A percentile compares a stretch with the other conserved stretches of the same genome.
Conservation (phyloP, 1,140 invertebrate genomes). For the Metaphire vulgaris region DNA sequence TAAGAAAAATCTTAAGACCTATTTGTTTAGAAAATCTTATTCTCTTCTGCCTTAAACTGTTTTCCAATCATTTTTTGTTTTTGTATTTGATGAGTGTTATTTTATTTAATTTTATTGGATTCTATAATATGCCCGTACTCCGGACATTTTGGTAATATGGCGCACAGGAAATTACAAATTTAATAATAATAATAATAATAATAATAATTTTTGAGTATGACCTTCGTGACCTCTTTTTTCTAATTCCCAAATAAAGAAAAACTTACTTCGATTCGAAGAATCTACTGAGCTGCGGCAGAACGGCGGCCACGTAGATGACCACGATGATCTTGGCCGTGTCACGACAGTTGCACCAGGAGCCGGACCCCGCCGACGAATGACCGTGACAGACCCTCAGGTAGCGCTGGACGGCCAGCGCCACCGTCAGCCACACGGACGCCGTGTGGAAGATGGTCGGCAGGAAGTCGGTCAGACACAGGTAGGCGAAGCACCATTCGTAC, state of each 20-base stretch:
- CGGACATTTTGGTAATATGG: too few species aligned
- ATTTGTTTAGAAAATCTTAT: too few species aligned
- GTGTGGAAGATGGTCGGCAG: not conserved
- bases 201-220: too few species aligned
- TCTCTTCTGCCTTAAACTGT: too few species aligned
- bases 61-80: too few species aligned
- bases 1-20: too few species aligned
- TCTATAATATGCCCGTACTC: too few species aligned
- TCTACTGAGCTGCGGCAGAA: not conserved
- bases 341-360: not conserved
- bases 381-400: not conserved
- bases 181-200: too few species aligned
- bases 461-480: not conserved
- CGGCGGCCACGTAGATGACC: not conserved
- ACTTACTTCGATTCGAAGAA: slow-evolving; percentile 24
- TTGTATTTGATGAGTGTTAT: too few species aligned
- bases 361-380: not conserved
- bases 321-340: not conserved
- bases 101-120: too few species aligned
- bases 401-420: not conserved
- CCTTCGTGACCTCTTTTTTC: slow-evolving; percentile 56
- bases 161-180: too few species aligned
- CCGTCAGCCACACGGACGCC: slow-evolving; percentile 56
- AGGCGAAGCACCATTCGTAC: not conserved
- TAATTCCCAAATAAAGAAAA: slow-evolving; percentile 59